Conservation (phyloP, 2,797 vertebrate species). For the Nyctibius grandis region DNA sequence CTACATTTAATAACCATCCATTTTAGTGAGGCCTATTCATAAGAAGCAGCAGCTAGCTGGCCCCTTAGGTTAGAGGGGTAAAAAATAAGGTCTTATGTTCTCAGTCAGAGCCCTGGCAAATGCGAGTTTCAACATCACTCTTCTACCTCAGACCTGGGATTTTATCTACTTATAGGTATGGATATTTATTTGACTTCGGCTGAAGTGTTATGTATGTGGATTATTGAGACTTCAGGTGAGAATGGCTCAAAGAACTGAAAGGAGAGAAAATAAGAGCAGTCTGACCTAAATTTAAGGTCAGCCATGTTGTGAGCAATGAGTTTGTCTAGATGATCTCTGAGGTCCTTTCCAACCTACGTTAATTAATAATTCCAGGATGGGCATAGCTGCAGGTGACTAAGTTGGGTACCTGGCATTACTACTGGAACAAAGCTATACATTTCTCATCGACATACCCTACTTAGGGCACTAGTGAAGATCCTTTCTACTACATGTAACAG, state of each 20-base stretch:
- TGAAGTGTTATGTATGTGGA: rapidly evolving
- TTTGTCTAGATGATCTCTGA: not conserved
- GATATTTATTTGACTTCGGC: not conserved
- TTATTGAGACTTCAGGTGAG: not conserved
- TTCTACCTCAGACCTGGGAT: not conserved
- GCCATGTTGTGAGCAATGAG: not conserved
- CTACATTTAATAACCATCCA: not conserved
- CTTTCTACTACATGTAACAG: not conserved
- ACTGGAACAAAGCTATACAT: not conserved
- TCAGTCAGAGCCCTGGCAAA: not conserved
- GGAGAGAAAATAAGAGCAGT: not conserved
- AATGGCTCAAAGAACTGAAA: not conserved
- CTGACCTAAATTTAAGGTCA: not conserved
- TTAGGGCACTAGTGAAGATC: not conserved
- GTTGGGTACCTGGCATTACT: not conserved
- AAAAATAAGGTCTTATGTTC: not conserved
- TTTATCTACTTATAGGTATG: not conserved
- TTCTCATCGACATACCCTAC: not conserved
- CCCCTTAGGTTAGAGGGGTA: not conserved
- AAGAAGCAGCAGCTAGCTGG: not conserved
- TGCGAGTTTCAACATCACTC: not conserved
- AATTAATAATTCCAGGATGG: not conserved
- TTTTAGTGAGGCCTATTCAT: not conserved
- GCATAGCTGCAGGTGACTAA: not conserved
- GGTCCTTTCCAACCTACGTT: not conserved